Percentiles rank a stretch among this genome's conserved stretches.
phyloP scores from a whole-genome alignment of 1,140 invertebrate species.

The Lepeophtheirus salmonis region DNA sequence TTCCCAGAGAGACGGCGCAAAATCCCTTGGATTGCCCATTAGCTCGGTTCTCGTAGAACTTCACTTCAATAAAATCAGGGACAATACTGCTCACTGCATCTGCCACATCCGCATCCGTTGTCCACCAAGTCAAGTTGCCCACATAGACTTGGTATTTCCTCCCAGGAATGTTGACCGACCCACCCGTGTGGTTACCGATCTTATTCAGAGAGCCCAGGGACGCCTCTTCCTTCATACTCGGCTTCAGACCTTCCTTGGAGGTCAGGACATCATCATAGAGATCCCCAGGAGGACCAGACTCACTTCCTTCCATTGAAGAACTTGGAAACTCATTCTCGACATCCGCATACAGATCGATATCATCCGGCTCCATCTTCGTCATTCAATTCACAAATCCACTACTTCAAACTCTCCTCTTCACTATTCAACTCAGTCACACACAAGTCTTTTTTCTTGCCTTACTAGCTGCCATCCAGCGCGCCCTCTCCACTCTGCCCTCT shows the following conservation, averaged over 20 bases:
- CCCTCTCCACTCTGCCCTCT: too few relatives aligned
- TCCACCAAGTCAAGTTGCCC: slow-evolving; percentile 87
- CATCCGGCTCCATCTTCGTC: slow-evolving; percentile 42
- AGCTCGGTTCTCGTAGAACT: slow-evolving; percentile 96
- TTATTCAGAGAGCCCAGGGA: background rate
- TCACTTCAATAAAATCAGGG: slow-evolving; percentile 84
- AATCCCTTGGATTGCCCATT: slow-evolving; percentile 99
- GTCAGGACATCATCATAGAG: slow-evolving; percentile 91
- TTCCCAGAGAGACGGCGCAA: slow-evolving; percentile 73
- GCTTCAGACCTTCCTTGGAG: slow-evolving; percentile 27
- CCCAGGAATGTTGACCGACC: background rate
- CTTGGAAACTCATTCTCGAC: slow-evolving; percentile 14
- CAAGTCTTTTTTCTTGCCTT: too few relatives aligned
- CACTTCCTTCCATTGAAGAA: background rate
- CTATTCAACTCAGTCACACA: background rate
- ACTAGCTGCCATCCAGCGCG: too few relatives aligned
- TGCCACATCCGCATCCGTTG: slow-evolving; percentile 84
- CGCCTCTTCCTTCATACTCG: background rate
- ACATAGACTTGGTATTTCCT: slow-evolving; percentile 62
- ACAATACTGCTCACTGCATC: slow-evolving; percentile 67
- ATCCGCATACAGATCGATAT: slow-evolving; percentile 89
- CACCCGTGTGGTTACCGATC: background rate
- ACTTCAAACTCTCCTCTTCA: background rate
- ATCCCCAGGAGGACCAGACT: slow-evolving; percentile 32
- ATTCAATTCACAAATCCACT: too few relatives aligned